phyloP scores from a whole-genome alignment of 2,797 vertebrate genomes.

The Erethizon dorsatum region DNA sequence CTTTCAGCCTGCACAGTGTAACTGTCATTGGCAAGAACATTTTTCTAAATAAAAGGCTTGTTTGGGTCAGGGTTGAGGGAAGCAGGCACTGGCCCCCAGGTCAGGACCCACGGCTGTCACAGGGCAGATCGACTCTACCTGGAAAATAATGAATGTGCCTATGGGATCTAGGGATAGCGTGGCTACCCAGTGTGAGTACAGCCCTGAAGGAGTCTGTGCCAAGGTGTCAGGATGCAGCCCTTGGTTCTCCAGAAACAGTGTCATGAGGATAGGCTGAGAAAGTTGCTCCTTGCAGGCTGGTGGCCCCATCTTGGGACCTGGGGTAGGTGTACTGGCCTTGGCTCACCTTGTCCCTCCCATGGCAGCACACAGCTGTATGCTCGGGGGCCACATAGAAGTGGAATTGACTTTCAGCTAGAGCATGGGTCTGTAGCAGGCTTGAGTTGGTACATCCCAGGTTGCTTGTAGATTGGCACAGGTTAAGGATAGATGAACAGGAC shows the following conservation, averaged over 20 bases:
- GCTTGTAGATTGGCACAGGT: background rate
- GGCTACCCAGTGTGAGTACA: background rate
- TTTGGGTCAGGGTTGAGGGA: background rate
- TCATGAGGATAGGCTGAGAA: background rate
- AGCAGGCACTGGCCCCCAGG: fast-evolving
- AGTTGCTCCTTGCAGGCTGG: background rate
- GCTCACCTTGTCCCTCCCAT: background rate
- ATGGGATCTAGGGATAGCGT: background rate
- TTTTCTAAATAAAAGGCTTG: background rate
- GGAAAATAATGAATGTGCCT: background rate
- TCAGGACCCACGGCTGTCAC: background rate
- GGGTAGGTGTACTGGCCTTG: background rate
- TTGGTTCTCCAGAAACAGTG: fast-evolving
- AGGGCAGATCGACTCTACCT: background rate
- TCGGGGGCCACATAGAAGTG: background rate
- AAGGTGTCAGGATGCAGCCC: background rate
- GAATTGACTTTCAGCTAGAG: background rate
- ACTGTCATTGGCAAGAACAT: background rate
- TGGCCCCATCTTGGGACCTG: background rate
- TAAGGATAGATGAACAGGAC: background rate
- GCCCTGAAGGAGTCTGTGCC: background rate
- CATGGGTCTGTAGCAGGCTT: background rate
- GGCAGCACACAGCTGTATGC: background rate
- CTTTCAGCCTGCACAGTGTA: background rate
- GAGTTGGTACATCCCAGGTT: too few relatives aligned